Conservation (phyloP, 1,140 invertebrate genomes). For the Lepidotrigona ventralis region DNA sequence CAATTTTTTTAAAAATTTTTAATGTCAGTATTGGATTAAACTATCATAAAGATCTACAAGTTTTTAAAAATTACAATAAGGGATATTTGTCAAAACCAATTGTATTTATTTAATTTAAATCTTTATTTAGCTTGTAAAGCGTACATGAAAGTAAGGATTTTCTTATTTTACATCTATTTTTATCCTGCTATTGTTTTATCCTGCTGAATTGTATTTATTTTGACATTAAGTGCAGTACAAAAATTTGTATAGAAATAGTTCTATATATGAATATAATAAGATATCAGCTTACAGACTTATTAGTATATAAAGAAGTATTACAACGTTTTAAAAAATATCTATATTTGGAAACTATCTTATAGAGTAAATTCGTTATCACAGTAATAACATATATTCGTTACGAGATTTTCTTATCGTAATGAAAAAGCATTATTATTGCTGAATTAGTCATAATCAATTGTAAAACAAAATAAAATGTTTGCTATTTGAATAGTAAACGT, state of each 20-base stretch:
- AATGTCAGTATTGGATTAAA: no score
- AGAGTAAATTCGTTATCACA: slow-evolving; percentile 60
- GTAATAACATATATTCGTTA: slow-evolving; percentile 54
- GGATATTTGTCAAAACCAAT: no score
- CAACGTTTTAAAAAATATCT: slow-evolving; percentile 55
- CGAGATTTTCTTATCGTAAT: slow-evolving; percentile 19
- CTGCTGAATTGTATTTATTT: slow-evolving; percentile 3
- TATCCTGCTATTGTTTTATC: background rate
- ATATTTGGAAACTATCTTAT: slow-evolving; percentile 47
- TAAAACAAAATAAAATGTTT: slow-evolving; percentile 16
- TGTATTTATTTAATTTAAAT: background rate
- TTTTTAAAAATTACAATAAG: no score
- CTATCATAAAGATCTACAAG: no score
- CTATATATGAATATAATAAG: slow-evolving; percentile 24
- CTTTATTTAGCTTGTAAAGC: background rate
- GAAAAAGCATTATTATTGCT: slow-evolving; percentile 41
- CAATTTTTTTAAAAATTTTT: no score
- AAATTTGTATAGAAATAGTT: slow-evolving; percentile 39
- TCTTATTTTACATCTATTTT: background rate
- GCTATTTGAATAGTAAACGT: background rate
- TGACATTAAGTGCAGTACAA: slow-evolving; percentile 41
- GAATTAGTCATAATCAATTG: background rate
- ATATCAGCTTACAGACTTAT: slow-evolving; percentile 10
- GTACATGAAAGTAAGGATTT: background rate
- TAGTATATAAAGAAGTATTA: slow-evolving; percentile 12